phyloP scores from a whole-genome alignment of 2,113 vertebrate species.

The Apodemus speciosus region DNA sequence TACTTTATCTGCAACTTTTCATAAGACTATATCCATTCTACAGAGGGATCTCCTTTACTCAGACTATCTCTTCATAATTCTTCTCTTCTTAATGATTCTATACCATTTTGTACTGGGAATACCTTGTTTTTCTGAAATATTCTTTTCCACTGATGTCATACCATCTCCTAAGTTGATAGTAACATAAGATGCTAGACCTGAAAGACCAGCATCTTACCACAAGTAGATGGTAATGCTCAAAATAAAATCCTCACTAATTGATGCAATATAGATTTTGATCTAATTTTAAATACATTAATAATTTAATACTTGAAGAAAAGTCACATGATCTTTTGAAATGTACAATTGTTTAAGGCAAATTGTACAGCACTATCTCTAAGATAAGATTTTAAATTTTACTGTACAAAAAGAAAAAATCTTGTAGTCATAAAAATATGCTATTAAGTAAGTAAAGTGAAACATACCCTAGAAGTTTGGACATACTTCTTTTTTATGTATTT shows the following conservation, averaged over 20 bases:
- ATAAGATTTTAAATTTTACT: not conserved
- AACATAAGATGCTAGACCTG: not conserved
- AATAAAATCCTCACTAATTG: not conserved
- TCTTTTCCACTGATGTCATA: not conserved
- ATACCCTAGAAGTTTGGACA: not conserved
- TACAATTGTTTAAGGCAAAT: constrained; percentile 10
- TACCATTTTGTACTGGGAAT: not conserved
- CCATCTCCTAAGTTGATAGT: not conserved
- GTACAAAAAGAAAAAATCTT: not conserved
- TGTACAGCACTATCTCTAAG: not conserved
- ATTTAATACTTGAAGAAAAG: constrained; percentile 16
- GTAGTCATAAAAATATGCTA: not conserved
- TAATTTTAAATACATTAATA: not conserved
- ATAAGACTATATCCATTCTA: not conserved
- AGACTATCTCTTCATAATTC: not conserved
- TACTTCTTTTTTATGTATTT: not conserved
- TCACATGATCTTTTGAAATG: not conserved
- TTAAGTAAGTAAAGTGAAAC: constrained; percentile 5
- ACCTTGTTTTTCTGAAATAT: not conserved
- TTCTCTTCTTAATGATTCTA: constrained; percentile 12
- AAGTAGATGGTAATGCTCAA: not conserved
- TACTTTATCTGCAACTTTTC: constrained; percentile 26
- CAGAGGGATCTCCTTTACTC: not conserved
- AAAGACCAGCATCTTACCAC: not conserved
- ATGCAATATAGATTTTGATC: not conserved